Evolutionary conservation across 2,888 invertebrate species (phyloP), one percentile per base, ranked within the genome.

Genomic region (Trichogramma dendrolimi): DNA sequence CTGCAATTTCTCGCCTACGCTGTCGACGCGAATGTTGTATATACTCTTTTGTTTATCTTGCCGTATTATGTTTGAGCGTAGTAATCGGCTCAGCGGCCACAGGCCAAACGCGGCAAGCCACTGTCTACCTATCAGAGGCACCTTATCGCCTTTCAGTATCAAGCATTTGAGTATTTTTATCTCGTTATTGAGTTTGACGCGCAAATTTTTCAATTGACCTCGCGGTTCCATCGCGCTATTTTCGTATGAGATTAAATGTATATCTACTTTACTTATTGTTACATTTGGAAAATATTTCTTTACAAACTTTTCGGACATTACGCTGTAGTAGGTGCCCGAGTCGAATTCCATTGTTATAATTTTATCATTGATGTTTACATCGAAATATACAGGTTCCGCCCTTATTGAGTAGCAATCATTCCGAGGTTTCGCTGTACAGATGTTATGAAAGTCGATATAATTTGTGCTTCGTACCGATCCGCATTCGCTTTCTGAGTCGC

Each of bases 31-130:
- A n/a, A 64, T 27, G 38, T 61, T 64, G 42, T n/a, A 53, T 5
- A 42, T 42, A 3, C 1, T 14, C 2, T 2, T 27, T 4, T 47
- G 47, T 46, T 58, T 58, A 57, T 49, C 14, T 44, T 59, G 14
- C 41, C 40, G 11, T 14, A 40, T 40, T 39, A 58, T 11, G 53
- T 42, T 41, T 42, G 53, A 41, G n/a, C 10, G 38, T 38, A 53
- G 6, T 4, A 53, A 60, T 61, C 64, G n/a, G 47, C 52, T 40
- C n/a, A 38, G 46, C 50, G 47, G 56, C 56, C 68, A 58, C 11
- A 70, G 56, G 11, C 62, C 54, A 48, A 70, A 63, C 55, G 63
- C 46, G 11, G 56, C 61, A 47, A 69, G 56, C 68, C 67, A 69
- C 52, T 71, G 64, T 47, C 67, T 62, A 47, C 68, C 70, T n/a